A percentile compares a stretch with the other conserved stretches of the same genome.
Conservation (phyloP, 2,797 vertebrate species). For the Phoebastria nigripes region DNA sequence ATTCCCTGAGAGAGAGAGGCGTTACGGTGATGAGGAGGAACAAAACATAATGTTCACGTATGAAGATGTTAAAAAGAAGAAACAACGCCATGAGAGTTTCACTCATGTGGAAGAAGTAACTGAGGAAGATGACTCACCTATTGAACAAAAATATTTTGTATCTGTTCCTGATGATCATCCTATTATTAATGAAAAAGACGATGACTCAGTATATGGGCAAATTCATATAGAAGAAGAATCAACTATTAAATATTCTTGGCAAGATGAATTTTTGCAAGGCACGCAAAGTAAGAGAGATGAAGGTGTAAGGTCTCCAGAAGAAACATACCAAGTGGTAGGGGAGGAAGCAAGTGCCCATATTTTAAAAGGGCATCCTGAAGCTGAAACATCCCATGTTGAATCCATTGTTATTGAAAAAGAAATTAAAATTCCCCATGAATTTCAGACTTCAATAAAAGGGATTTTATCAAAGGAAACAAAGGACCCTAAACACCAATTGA, state of each 20-base stretch:
- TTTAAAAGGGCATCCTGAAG: constrained; percentile 68
- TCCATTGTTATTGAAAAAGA: constrained; percentile 87
- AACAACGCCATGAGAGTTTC: neutral
- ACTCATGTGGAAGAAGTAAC: constrained; percentile 73
- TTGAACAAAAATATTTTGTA: constrained; percentile 90
- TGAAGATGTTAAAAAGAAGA: constrained; percentile 46
- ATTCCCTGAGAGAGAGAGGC: constrained; percentile 35
- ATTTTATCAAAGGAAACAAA: constrained; percentile 80
- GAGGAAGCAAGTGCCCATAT: constrained; percentile 18
- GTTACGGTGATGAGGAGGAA: constrained; percentile 47
- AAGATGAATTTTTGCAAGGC: constrained; percentile 77
- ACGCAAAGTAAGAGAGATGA: constrained; percentile 61
- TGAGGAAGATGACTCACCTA: constrained; percentile 78
- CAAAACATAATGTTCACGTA: neutral
- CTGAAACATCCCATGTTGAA: constrained; percentile 68
- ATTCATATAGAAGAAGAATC: constrained; percentile 80
- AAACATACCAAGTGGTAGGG: constrained; percentile 21
- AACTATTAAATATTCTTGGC: constrained; percentile 79
- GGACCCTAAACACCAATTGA: constrained; percentile 87
- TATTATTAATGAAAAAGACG: constrained; percentile 73
- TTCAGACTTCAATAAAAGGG: constrained; percentile 86
- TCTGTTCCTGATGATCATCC: constrained; percentile 90
- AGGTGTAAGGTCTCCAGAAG: constrained; percentile 36
- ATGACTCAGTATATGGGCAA: constrained; percentile 87
- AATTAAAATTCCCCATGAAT: constrained; percentile 85